Evolutionary conservation across 1,140 invertebrate species (phyloP).

Genomic region (Oncopeltus fasciatus): DNA sequence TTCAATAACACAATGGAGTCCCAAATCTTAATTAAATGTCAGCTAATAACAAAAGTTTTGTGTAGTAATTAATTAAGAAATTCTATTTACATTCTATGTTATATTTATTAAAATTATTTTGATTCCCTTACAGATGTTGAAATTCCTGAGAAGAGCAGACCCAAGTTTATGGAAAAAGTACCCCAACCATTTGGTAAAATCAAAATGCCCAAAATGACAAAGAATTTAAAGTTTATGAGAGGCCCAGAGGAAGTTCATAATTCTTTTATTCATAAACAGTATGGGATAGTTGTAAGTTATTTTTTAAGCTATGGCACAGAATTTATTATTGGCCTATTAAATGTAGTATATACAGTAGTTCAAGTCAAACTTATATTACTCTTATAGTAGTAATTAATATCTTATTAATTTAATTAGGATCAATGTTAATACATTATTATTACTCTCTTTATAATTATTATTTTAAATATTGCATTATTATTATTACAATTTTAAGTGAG

Average conservation of each 20-base stretch:
- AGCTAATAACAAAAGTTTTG: too few relatives aligned
- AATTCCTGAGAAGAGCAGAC: constrained; percentile 52
- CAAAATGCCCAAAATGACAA: constrained; percentile 69
- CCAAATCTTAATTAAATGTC: too few relatives aligned
- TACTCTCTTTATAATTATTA: too few relatives aligned
- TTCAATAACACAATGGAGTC: too few relatives aligned
- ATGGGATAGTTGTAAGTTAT: constrained; percentile 66
- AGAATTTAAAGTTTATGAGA: constrained; percentile 63
- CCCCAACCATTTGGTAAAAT: constrained; percentile 48
- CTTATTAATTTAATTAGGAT: too few relatives aligned
- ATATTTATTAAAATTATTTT: too few relatives aligned
- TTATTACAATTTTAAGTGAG: too few relatives aligned
- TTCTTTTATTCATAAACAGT: constrained; percentile 72
- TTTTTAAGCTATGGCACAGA: background rate
- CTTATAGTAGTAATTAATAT: constrained; percentile 11
- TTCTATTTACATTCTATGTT: too few relatives aligned
- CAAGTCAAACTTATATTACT: background rate
- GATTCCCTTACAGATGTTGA: constrained; percentile 34
- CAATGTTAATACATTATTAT: too few relatives aligned
- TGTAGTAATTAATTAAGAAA: too few relatives aligned
- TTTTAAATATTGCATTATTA: too few relatives aligned
- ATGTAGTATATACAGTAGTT: background rate
- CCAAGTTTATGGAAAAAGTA: constrained; percentile 51
- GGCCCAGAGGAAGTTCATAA: constrained; percentile 80
- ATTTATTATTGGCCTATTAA: background rate